These are phyloP conservation scores for Heptranchias perlo DNA, from an alignment of 2,113 vertebrate genomes.

Conservation along the genomic window DNA sequence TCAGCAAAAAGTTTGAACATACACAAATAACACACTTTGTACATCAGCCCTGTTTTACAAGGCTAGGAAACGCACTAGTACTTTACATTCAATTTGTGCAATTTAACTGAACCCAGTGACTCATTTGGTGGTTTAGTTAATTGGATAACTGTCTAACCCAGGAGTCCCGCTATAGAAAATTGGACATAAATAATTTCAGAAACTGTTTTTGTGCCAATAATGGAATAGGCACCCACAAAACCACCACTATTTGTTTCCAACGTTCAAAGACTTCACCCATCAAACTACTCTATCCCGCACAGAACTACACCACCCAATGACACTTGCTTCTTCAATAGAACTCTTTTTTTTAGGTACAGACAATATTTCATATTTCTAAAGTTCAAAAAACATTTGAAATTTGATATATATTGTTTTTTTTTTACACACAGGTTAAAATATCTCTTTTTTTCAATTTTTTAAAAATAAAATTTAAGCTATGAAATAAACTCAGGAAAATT, in stretches of 20 bases:
- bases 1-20: background rate
- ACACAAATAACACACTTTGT: background rate
- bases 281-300: background rate
- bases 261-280: background rate
- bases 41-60: background rate
- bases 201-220: constrained; percentile 3
- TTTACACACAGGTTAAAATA: background rate
- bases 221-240: background rate
- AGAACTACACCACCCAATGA: background rate
- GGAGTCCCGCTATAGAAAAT: background rate
- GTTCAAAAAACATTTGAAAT: background rate
- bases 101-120: constrained; percentile 13
- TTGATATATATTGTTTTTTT: background rate
- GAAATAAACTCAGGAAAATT: background rate
- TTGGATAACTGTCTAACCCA: constrained; percentile 13
- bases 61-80: background rate
- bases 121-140: constrained; percentile 26
- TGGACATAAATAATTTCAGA: constrained; percentile 7
- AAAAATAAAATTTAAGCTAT: background rate
- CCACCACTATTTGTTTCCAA: background rate
- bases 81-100: background rate
- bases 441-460: background rate
- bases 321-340: background rate
- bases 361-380: background rate
- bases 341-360: too few species aligned